Conservation (phyloP, 2,888 invertebrate genomes). For the Habroteleia sp. region DNA sequence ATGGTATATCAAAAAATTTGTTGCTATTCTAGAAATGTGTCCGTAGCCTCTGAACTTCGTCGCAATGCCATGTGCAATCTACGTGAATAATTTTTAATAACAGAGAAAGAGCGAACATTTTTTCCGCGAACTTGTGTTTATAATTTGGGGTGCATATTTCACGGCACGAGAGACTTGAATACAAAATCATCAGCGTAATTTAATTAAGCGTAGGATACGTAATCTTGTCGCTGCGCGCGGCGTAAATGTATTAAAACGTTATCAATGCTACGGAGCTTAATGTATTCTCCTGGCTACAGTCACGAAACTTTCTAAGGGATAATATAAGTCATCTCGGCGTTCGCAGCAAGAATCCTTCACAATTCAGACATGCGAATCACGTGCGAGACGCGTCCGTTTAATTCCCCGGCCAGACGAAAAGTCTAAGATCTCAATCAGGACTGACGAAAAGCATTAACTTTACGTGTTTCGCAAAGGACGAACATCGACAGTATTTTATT, state of each 20-base stretch:
- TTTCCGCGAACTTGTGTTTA: conserved; percentile 4
- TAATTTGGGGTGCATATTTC: conserved; percentile 52
- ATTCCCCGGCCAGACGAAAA: conserved; percentile 63
- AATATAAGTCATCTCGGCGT: conserved; percentile 62
- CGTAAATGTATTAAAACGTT: conserved; percentile 60
- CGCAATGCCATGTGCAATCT: too few relatives aligned
- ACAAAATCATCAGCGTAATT: conserved; percentile 55
- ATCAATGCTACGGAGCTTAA: conserved; percentile 58
- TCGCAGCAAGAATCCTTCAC: conserved; percentile 49
- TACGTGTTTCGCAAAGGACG: conserved; percentile 49
- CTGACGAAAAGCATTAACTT: conserved; percentile 62
- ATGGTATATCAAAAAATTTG: too few relatives aligned
- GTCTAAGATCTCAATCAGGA: conserved; percentile 65
- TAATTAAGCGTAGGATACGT: conserved; percentile 52
- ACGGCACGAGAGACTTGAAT: conserved; percentile 52
- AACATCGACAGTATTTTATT: conserved; percentile 55
- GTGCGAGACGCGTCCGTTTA: conserved; percentile 62
- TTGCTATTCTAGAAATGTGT: too few relatives aligned
- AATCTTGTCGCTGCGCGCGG: conserved; percentile 52
- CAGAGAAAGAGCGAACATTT: too few relatives aligned
- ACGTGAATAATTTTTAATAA: too few relatives aligned
- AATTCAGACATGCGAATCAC: conserved; percentile 61
- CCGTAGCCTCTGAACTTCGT: too few relatives aligned
- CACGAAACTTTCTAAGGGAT: conserved; percentile 60
- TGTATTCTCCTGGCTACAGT: conserved; percentile 56